Conservation (phyloP, 2,888 invertebrate genomes). For the Agriopis aurantiaria region DNA sequence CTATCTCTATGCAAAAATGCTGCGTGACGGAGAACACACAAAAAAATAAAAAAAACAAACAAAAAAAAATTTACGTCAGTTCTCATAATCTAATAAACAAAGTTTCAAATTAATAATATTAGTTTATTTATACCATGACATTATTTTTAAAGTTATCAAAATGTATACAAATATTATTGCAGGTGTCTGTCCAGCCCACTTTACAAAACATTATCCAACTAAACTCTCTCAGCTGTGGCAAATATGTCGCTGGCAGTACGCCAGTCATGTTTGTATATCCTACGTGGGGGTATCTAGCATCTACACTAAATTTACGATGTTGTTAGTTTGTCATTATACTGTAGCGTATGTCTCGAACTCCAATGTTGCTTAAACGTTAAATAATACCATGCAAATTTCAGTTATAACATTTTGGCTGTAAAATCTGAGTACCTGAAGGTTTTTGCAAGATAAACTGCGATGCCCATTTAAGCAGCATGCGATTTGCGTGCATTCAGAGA, state of each 20-base stretch:
- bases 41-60: too few relatives aligned
- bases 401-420: neutral
- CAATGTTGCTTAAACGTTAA: constrained; percentile 24
- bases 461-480: too few relatives aligned
- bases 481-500: too few relatives aligned
- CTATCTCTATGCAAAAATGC: too few relatives aligned
- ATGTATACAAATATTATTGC: too few relatives aligned
- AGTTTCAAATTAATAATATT: too few relatives aligned
- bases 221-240: constrained; percentile 29
- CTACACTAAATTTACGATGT: constrained; percentile 48
- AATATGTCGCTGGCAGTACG: constrained; percentile 45
- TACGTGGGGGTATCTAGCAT: constrained; percentile 45
- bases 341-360: constrained; percentile 39
- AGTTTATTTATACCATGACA: too few relatives aligned
- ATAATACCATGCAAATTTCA: constrained; percentile 16
- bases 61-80: too few relatives aligned
- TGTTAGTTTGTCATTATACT: constrained; percentile 49
- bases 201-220: constrained; percentile 4
- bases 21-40: too few relatives aligned
- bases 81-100: too few relatives aligned
- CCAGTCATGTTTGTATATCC: constrained; percentile 50
- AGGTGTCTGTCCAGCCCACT: too few relatives aligned
- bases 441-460: neutral
- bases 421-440: neutral
- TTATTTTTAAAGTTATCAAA: too few relatives aligned